Base-by-base conservation (phyloP, 2,113 vertebrate genomes). In the Oncorhynchus masou region DNA sequence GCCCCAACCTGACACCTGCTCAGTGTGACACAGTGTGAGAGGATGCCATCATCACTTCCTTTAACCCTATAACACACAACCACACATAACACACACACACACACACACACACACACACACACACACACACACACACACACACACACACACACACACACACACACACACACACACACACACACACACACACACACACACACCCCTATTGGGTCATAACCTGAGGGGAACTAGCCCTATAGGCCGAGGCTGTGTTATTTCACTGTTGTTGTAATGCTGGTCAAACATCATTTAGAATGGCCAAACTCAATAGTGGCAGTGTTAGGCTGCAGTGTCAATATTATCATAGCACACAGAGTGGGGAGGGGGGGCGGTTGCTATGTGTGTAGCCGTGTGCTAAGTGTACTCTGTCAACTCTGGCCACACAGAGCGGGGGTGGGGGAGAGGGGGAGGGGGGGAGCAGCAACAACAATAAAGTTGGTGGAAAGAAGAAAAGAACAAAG, bases 291-390 rank as follows among this genome's bases (percentile, higher is more conserved):
- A 95, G 95, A 95, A 93, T 89, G 93, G 92, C 91, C 91, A 80
- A 88, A 92, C 94, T 95, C 95, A 94, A 93, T 93, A 95, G 94
- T 92, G 91, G 91, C 94, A 90, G 91, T 92, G 95, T 93, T 91
- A 90, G 93, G 92, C 93, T 86, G 91, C 88, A 91, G 85, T 93
- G 96, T 96, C 94, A 98, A 97, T 98, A 97, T 98, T 98, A 89
- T 93, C 94, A 89, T 86, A 97, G 95, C 94, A 96, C 95, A 97
- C 95, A 96, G 0, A 81, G 81, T 84, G 80, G 89, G 90, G 90
- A 91, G 93, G 27, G 27, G 27, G 27, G 29, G 29, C 4, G 93
- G 96, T 94, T 94, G 94, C 95, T 96, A 93, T 96, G 95, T 96
- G 95, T 91, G 92, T 93, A 94, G 93, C 93, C 88, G 92, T 91